Conservation (phyloP, 2,797 vertebrate species). For the Coracias cyanogaster region DNA sequence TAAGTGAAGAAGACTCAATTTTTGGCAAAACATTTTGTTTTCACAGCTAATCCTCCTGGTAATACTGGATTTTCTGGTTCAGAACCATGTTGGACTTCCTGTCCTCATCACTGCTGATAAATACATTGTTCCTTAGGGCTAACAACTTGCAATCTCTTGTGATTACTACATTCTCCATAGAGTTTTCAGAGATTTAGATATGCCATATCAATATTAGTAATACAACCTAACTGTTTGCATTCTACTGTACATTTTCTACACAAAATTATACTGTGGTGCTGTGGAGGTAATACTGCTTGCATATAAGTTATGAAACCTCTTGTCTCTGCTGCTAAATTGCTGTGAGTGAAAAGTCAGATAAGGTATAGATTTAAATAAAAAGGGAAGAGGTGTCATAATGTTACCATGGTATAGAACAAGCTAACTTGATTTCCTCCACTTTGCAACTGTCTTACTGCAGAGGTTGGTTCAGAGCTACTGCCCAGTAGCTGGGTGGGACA, state of each 20-base stretch:
- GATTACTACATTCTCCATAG: background rate
- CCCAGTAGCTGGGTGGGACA: too few relatives aligned
- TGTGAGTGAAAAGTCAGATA: background rate
- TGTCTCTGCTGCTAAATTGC: background rate
- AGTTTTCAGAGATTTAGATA: background rate
- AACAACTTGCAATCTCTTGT: background rate
- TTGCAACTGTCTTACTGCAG: accelerated
- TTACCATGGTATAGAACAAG: accelerated
- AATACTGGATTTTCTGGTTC: background rate
- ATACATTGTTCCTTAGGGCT: background rate
- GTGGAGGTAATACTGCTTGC: background rate
- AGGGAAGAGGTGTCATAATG: too few relatives aligned
- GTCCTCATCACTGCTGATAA: background rate
- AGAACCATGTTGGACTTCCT: background rate
- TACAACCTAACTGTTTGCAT: background rate
- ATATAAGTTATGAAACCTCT: background rate
- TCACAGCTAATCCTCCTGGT: background rate
- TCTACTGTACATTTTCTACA: background rate
- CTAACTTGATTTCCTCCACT: background rate
- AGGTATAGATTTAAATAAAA: background rate
- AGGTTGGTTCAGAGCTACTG: background rate
- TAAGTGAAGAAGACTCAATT: background rate
- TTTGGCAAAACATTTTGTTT: background rate
- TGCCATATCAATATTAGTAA: background rate
- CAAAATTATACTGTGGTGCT: background rate